Conservation (phyloP, 2,797 vertebrate species). For the Sciurus vulgaris region DNA sequence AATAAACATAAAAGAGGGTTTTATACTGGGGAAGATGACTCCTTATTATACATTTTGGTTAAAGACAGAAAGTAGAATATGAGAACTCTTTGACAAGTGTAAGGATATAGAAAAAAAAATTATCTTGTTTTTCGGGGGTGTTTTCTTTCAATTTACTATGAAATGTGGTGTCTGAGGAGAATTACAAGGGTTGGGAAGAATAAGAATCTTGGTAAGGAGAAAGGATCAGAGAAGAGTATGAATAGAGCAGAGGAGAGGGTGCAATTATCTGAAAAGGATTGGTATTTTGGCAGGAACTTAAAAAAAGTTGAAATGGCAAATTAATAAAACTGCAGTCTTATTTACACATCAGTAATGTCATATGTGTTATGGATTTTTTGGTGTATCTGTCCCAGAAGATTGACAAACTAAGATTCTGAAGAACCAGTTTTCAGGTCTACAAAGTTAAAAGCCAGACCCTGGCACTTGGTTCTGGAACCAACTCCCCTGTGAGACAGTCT, state of each 20-base stretch:
- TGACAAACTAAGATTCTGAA: not conserved
- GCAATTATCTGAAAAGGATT: not conserved
- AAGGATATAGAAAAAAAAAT: not conserved
- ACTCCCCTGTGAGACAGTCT: not conserved
- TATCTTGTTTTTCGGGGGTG: not conserved
- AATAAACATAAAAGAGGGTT: not conserved
- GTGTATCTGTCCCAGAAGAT: not conserved
- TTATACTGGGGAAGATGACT: not conserved
- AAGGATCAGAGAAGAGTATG: not conserved
- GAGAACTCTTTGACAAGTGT: not conserved
- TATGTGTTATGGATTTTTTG: not conserved
- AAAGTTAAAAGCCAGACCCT: not conserved
- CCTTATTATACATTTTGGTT: not conserved
- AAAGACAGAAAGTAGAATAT: not conserved
- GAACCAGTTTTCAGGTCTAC: not conserved
- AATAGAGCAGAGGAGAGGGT: not conserved
- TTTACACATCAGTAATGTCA: not conserved
- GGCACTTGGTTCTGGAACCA: not conserved
- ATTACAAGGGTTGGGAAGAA: not conserved
- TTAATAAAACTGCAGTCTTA: not conserved
- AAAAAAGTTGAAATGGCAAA: not conserved
- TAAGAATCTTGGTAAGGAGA: not conserved
- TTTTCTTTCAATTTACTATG: not conserved
- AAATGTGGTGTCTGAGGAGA: not conserved
- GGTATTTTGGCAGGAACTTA: not conserved